These are phyloP conservation scores for Oceanites oceanicus DNA, from an alignment of 2,113 vertebrate species.

Conservation along the genomic window DNA sequence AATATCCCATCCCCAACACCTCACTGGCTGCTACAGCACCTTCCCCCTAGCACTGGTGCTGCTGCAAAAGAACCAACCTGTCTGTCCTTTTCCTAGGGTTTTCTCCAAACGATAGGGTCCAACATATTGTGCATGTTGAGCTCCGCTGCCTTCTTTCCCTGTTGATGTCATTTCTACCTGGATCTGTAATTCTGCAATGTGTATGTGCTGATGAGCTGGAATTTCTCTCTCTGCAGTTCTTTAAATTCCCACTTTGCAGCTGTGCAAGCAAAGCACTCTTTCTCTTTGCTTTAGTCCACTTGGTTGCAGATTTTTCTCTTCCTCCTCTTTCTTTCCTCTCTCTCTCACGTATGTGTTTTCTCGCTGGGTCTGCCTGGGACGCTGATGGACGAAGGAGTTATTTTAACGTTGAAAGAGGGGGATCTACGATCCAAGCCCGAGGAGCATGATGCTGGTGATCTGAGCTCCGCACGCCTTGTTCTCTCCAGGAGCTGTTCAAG, in stretches of 20 bases:
- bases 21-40: slow-evolving; percentile 49
- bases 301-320: slow-evolving; percentile 56
- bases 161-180: slow-evolving; percentile 92
- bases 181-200: slow-evolving; percentile 63
- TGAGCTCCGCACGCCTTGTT: slow-evolving; percentile 65
- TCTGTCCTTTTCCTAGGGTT: slow-evolving; percentile 99
- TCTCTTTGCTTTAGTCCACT: slow-evolving; percentile 60
- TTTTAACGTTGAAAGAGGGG: slow-evolving; percentile 14
- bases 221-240: slow-evolving; percentile 60
- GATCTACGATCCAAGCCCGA: slow-evolving; percentile 60
- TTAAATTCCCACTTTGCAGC: slow-evolving; percentile 69
- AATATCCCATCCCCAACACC: slow-evolving; percentile 36
- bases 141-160: slow-evolving; percentile 95
- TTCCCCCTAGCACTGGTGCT: slow-evolving; percentile 32
- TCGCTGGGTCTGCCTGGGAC: slow-evolving; percentile 29
- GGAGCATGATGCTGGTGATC: slow-evolving; percentile 70
- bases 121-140: slow-evolving; percentile 98
- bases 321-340: slow-evolving; percentile 23
- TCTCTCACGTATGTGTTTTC: slow-evolving; percentile 5
- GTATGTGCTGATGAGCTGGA: slow-evolving; percentile 68
- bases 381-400: slow-evolving; percentile 30
- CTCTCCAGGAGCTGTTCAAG: slow-evolving; percentile 66
- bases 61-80: slow-evolving; percentile 86
- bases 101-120: slow-evolving; percentile 99
- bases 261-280: slow-evolving; percentile 60